A percentile compares a stretch with the other conserved stretches of the same genome.
These are phyloP conservation scores for Aphrocallistes beatrix DNA, from an alignment of 37 sponge, comb jelly and placozoan genomes.

Conservation along the genomic window DNA sequence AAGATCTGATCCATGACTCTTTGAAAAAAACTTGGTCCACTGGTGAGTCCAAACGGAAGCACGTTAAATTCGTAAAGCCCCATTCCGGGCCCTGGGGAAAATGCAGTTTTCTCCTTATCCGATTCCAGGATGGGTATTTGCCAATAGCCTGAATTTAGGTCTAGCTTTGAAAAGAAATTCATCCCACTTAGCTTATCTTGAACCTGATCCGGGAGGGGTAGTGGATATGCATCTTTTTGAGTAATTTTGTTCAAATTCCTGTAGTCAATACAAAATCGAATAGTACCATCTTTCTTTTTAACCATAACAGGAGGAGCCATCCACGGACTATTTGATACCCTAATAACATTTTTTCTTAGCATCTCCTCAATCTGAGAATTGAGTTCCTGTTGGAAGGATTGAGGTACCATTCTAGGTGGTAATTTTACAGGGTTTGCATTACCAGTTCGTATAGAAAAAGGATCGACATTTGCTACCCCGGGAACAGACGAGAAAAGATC, in stretches of 20 bases:
- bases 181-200: background rate
- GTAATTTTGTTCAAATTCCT: background rate
- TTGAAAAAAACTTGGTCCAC: too few species aligned
- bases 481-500: background rate
- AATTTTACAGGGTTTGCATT: background rate
- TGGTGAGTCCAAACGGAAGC: too few species aligned
- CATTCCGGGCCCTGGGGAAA: conserved; percentile 25
- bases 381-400: background rate
- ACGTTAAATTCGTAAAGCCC: too few species aligned
- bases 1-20: conserved; percentile 19
- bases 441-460: background rate
- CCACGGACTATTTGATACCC: background rate
- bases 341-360: background rate
- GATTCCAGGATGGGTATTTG: background rate
- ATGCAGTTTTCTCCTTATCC: conserved; percentile 18
- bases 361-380: conserved; percentile 16
- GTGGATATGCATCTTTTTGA: background rate
- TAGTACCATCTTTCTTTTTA: background rate
- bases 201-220: background rate
- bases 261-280: background rate
- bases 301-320: conserved; percentile 1
- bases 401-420: background rate
- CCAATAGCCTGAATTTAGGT: background rate
- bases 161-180: background rate
- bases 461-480: background rate